These are phyloP conservation scores for Hololepta plana DNA, from an alignment of 2,888 invertebrate species.

Conservation along the genomic window DNA sequence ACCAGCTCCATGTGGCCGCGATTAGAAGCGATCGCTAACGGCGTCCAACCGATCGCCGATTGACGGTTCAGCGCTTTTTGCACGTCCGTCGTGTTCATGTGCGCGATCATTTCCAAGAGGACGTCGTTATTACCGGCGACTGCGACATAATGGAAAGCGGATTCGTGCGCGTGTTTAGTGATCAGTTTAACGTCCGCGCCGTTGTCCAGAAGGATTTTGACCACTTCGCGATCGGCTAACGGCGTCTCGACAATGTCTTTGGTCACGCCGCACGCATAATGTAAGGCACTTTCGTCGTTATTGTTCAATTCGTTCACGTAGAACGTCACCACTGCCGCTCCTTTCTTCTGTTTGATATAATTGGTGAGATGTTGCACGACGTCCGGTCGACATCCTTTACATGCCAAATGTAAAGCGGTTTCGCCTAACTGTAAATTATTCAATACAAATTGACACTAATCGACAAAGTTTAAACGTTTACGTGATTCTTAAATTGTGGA, in stretches of 20 bases:
- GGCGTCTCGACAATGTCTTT: constrained; percentile 60
- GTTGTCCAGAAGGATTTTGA: constrained; percentile 73
- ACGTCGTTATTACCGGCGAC: constrained; percentile 92
- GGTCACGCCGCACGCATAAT: constrained; percentile 82
- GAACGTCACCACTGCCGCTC: constrained; percentile 58
- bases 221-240: constrained; percentile 68
- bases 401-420: constrained; percentile 89
- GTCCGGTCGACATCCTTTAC: constrained; percentile 67
- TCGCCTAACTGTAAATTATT: constrained; percentile 56
- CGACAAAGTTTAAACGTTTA: constrained; percentile 26
- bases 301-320: constrained; percentile 80
- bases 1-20: constrained; percentile 91
- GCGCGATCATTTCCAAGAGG: constrained; percentile 80
- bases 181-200: constrained; percentile 78
- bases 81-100: constrained; percentile 78
- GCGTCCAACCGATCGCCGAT: constrained; percentile 91
- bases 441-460: too few species aligned
- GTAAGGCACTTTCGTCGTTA: constrained; percentile 86
- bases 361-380: constrained; percentile 75
- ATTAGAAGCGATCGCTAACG: constrained; percentile 87
- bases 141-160: constrained; percentile 91
- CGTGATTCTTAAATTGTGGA: constrained; percentile 80
- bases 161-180: constrained; percentile 77
- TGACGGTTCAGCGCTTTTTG: constrained; percentile 90
- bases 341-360: constrained; percentile 58